A percentile compares a stretch with the other conserved stretches of the same genome.
phyloP scores from a whole-genome alignment of 2,888 invertebrate species.

The Tetheella fluctuosa region DNA sequence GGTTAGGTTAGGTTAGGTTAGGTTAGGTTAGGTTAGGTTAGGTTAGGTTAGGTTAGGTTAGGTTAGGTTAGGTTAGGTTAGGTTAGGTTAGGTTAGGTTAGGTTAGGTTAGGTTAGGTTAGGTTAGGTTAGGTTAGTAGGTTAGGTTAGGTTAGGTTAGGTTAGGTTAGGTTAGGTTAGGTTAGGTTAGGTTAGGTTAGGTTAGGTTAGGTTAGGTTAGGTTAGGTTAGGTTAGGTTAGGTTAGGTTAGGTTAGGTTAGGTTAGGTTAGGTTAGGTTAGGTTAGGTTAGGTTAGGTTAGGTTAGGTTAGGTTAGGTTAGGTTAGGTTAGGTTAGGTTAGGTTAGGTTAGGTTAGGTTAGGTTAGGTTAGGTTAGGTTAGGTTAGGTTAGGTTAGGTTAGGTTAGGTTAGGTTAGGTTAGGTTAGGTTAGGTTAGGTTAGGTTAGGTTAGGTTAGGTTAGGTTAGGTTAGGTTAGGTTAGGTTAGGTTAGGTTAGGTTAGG shows the following conservation, averaged over 20 bases:
- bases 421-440: constrained; percentile 28
- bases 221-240: constrained; percentile 16
- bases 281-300: constrained; percentile 36
- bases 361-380: constrained; percentile 26
- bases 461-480: constrained; percentile 31
- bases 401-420: constrained; percentile 30
- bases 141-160: constrained; percentile 11
- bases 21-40: constrained; percentile 12
- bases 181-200: constrained; percentile 16
- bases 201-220: constrained; percentile 18
- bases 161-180: constrained; percentile 16
- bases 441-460: constrained; percentile 31
- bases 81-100: constrained; percentile 11
- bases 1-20: constrained; percentile 11
- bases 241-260: constrained; percentile 15
- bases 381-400: constrained; percentile 29
- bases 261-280: constrained; percentile 31
- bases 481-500: constrained; percentile 32
- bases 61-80: constrained; percentile 12
- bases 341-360: constrained; percentile 23
- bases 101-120: constrained; percentile 11
- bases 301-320: constrained; percentile 32
- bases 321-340: constrained; percentile 35
- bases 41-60: constrained; percentile 12
- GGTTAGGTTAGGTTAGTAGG: constrained; percentile 10